Evolutionary conservation across 2,113 vertebrate species (phyloP), one percentile per base, ranked within the genome.

Genomic region (Labeo rohita): DNA sequence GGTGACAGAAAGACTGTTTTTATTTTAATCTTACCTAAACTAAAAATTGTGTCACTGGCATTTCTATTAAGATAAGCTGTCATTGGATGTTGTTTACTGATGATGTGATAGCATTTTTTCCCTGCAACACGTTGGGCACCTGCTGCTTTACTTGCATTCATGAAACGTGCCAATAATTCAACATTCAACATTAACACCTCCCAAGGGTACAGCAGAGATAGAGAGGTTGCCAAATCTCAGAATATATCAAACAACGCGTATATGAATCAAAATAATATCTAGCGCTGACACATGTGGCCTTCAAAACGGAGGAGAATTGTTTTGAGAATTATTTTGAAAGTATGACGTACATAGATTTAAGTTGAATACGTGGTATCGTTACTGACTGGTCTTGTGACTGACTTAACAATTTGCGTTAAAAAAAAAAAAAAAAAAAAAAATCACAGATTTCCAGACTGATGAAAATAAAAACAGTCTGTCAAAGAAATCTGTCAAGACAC

Each of bases 81-180:
- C 82, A 43, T 15, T 87, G 86, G 80, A 73, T 80, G 39, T 21
- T 80, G 66, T 83, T 81, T 70, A 74, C 77, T 84, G 66, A 39
- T 54, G 9, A 16, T 79, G 61, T 80, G 84, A 86, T 84, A 76
- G 10, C 50, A 86, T 86, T 54, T 86, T 68, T 56, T 65, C 16
- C 13, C 8, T 52, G 92, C 93, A 95, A 95, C 94, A 95, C 90
- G 94, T 95, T 76, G 87, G 74, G 89, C 90, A 93, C 93, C 90
- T 95, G 94, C 91, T 91, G 93, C 89, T 85, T 91, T 82, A 68
- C 56, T 78, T 84, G 70, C 50, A 80, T 56, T 70, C 68, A 54
- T 50, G 56, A 85, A 84, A 84, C 0, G 47, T 70, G 65, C 49
- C 70, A 81, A 66, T 84, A 75, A 85, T 65, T 89, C 63, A 73